Base-by-base conservation (phyloP, 2,797 vertebrate genomes). In the Xerus rutilus region DNA sequence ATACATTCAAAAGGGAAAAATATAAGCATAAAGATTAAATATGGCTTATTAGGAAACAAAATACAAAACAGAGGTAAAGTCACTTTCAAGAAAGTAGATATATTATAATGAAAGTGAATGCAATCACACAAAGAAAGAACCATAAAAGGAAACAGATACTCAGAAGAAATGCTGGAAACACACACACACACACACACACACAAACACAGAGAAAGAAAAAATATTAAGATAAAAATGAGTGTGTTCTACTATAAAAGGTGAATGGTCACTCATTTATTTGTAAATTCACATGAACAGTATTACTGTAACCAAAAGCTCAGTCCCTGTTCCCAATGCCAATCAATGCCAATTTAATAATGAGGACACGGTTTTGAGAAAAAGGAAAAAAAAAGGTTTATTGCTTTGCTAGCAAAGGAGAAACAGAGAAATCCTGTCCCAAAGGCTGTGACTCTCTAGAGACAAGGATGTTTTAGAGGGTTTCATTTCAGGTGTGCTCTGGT, bases 211-310 rank as follows among this genome's bases (percentile, higher is more conserved):
- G 13, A 52, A 1, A 3, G 32, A 72, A 78, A 87, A 87, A 57
- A n/a, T 28, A 65, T 39, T 73, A 74, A 32, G n/a, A 47, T 28
- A 69, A 70, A 85, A 87, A 59, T 62, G 20, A 86, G 2, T 67
- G 77, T 69, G 65, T 78, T 76, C 25, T 89, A 67, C 47, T 69
- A 39, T 62, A 78, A 78, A 86, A 96, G 23, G 20, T 45, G 94
- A 78, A 73, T 4, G 15, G 28, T 23, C 25, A 83, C 14, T 87
- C 17, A 17, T 83, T 93, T 62, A 67, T 57, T 89, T 86, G 78
- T 5, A 91, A 84, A 83, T 70, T 64, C 70, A 92, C 32, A 78
- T 14, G 73, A 78, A 47, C 20, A 45, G 1, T 62, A 67, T 64
- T 86, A 91, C 20, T 49, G 39, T 39, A 39, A 39, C 39, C 39